Evolutionary conservation across 2,888 invertebrate species (phyloP).

Genomic region (Dasypogon diadema): DNA sequence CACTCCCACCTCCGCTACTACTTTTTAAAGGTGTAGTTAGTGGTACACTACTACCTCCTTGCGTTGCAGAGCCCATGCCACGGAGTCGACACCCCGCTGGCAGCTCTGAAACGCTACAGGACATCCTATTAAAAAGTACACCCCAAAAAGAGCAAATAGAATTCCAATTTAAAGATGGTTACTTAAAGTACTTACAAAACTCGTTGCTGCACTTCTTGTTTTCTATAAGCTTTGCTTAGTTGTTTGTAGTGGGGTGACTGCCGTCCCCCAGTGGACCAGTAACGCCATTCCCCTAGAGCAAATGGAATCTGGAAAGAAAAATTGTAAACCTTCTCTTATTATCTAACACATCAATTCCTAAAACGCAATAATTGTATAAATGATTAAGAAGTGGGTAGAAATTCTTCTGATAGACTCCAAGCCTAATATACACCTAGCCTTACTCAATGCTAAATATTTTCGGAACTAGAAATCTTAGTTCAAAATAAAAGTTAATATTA

Average conservation of each 20-base stretch:
- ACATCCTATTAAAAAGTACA: constrained; percentile 68
- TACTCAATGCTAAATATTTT: too few relatives aligned
- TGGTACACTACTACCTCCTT: constrained; percentile 61
- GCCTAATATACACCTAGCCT: too few relatives aligned
- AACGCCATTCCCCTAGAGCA: constrained; percentile 56
- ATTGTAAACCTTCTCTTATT: too few relatives aligned
- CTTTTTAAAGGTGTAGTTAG: constrained; percentile 59
- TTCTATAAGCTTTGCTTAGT: constrained; percentile 54
- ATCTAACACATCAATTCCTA: too few relatives aligned
- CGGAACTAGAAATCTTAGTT: too few relatives aligned
- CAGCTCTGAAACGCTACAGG: constrained; percentile 72
- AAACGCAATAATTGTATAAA: too few relatives aligned
- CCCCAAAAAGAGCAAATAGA: constrained; percentile 1
- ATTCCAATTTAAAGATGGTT: constrained; percentile 5
- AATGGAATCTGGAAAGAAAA: constrained; percentile 39
- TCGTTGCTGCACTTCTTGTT: constrained; percentile 47
- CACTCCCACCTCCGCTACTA: constrained; percentile 62
- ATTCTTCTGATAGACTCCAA: too few relatives aligned
- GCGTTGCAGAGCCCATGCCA: constrained; percentile 67
- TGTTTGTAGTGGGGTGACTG: constrained; percentile 54
- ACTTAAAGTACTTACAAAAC: constrained; percentile 50
- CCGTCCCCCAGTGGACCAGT: constrained; percentile 55
- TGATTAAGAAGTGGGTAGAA: too few relatives aligned
- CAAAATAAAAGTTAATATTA: too few relatives aligned
- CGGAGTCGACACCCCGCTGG: constrained; percentile 69